Base-by-base conservation (phyloP, 64 coral and sea anemone genomes). In the Actinia equina region DNA sequence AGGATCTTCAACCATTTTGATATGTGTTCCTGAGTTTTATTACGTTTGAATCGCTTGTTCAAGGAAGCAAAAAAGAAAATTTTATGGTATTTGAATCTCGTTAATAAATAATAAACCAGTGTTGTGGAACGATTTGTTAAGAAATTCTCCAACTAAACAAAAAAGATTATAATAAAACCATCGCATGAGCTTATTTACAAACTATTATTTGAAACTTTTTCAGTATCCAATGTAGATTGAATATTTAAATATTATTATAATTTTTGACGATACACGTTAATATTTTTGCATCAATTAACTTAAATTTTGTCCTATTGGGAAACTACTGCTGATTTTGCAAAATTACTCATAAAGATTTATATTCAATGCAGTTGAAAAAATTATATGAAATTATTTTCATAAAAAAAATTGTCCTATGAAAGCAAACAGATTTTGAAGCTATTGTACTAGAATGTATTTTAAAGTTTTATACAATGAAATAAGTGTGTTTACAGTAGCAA, bases 71-170 rank as follows among this genome's bases (percentile, higher is more conserved):
- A 81, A 52, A 81, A 16, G 26, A 81, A 81, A 81, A 49, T 51
- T 81, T 49, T 6, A 49, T 44, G 78, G 41, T 49, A 19, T 17
- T 51, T 49, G 49, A 43, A 20, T 52, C 17, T 49, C 49, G 49
- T 81, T 81, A 81, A 81, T 81, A 81, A 81, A 81, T 81, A 25
- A 81, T 81, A 52, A 81, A 16, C 78, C 78, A 74, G 27, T 74
- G 69, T 15, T 15, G 22, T 74, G 69, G 25, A 74, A 74, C 69
- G 69, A 74, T 14, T 74, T 74, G 69, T 74, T 74, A 74, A 74
- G 12, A 74, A 74, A 74, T 11, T 74, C 69, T 37, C 69, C 69
- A 74, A 30, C 69, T 37, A 1, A 74, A 74, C 25, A 74, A 74
- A 74, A 71, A 74, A 26, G 14, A 13, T 15, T 30, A 13, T 41